Evolutionary conservation across 2,113 vertebrate species (phyloP).

Genomic region (Caranx ignobilis): DNA sequence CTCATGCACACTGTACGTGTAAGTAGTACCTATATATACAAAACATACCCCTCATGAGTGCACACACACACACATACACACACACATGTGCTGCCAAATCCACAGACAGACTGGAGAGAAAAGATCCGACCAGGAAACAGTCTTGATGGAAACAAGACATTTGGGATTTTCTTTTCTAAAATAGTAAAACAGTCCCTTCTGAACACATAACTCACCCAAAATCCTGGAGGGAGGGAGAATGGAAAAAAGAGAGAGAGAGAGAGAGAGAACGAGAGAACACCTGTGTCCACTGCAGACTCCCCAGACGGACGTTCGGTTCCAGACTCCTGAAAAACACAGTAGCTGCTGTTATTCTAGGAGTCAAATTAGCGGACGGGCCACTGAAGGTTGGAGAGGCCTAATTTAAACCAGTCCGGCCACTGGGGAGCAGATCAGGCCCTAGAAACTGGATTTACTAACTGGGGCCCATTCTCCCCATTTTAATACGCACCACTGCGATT

Average conservation of each 20-base stretch:
- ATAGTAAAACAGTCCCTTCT: conserved; percentile 55
- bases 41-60: background rate
- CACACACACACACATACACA: conserved; percentile 16
- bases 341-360: conserved; percentile 77
- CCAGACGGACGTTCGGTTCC: conserved; percentile 68
- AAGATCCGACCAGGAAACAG: conserved; percentile 56
- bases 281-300: conserved; percentile 74
- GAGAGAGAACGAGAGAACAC: conserved; percentile 54
- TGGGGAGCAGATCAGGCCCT: conserved; percentile 17
- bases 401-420: conserved; percentile 65
- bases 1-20: background rate
- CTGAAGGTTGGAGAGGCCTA: conserved; percentile 55
- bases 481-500: background rate
- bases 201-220: conserved; percentile 49
- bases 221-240: conserved; percentile 10
- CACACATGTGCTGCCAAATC: conserved; percentile 18
- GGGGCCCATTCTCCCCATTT: conserved; percentile 24
- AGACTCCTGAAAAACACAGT: conserved; percentile 78
- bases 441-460: conserved; percentile 58
- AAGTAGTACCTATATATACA: background rate
- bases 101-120: conserved; percentile 19
- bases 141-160: conserved; percentile 65
- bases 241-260: conserved; percentile 2
- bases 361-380: conserved; percentile 70
- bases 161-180: conserved; percentile 44